Evolutionary conservation across 2,797 vertebrate species (phyloP).

Genomic region (Thamnophis elegans): DNA sequence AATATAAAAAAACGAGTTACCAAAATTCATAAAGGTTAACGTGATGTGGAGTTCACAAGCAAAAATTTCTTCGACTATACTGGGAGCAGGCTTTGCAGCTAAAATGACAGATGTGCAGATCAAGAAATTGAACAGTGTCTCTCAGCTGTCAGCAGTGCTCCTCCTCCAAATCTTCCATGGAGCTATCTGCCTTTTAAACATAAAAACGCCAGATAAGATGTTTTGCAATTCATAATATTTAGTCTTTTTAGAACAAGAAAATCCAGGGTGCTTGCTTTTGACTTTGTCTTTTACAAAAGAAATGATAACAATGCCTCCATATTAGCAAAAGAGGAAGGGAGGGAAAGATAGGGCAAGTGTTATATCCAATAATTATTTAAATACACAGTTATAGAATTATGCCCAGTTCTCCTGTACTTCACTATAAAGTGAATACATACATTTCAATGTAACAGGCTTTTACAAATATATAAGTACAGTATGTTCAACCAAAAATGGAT

Average conservation of each 20-base stretch:
- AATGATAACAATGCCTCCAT: neutral
- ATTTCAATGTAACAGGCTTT: neutral
- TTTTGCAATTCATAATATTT: neutral
- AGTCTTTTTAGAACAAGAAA: neutral
- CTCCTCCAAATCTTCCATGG: neutral
- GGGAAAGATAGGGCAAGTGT: neutral
- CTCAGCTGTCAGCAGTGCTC: neutral
- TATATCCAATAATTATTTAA: neutral
- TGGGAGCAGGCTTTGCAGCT: neutral
- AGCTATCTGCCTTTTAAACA: neutral
- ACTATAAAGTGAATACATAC: neutral
- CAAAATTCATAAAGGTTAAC: neutral
- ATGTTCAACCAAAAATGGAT: neutral
- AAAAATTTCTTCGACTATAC: neutral
- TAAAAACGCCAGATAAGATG: neutral
- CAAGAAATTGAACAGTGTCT: neutral
- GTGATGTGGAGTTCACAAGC: neutral
- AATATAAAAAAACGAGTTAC: neutral
- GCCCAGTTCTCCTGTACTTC: neutral
- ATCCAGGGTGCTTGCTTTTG: neutral
- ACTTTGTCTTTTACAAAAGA: neutral
- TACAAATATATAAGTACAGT: neutral
- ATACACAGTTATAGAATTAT: neutral
- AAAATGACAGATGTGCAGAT: neutral
- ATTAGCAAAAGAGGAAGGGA: neutral